Evolutionary conservation across 2,888 invertebrate species (phyloP).

Genomic region (Plebejus anna): DNA sequence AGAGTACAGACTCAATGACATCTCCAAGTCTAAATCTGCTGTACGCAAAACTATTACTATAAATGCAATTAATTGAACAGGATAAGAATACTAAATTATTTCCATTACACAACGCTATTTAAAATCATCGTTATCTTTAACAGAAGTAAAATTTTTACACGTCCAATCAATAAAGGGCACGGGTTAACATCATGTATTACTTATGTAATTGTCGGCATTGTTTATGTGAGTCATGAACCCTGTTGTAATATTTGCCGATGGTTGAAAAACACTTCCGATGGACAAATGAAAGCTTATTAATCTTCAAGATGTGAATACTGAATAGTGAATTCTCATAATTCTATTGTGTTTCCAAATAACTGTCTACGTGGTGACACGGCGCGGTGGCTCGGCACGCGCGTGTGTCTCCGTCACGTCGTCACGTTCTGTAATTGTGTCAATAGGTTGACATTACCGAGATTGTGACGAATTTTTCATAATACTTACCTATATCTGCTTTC

Average conservation of each 20-base stretch:
- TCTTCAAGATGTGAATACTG: no score
- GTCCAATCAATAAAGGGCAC: not conserved
- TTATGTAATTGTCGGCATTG: not conserved
- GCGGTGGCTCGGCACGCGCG: not conserved
- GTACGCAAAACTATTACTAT: no score
- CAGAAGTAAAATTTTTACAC: not conserved
- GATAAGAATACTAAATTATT: no score
- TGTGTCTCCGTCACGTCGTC: not conserved
- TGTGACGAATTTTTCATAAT: constrained; percentile 9
- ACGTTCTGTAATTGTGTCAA: constrained; percentile 24
- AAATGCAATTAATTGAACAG: no score
- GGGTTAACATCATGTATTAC: not conserved
- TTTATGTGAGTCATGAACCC: not conserved
- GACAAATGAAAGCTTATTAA: not conserved
- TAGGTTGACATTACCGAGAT: constrained; percentile 7
- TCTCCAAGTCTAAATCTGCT: no score
- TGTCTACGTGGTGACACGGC: not conserved
- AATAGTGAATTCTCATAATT: not conserved
- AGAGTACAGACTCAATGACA: no score
- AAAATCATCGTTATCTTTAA: no score
- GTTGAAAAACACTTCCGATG: not conserved
- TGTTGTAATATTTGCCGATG: not conserved
- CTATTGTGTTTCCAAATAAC: not conserved
- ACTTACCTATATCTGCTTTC: not conserved
- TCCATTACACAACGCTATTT: not conserved